phyloP scores from a whole-genome alignment of 37 sponge, comb jelly and placozoan genomes.

The Ephydatia muelleri region DNA sequence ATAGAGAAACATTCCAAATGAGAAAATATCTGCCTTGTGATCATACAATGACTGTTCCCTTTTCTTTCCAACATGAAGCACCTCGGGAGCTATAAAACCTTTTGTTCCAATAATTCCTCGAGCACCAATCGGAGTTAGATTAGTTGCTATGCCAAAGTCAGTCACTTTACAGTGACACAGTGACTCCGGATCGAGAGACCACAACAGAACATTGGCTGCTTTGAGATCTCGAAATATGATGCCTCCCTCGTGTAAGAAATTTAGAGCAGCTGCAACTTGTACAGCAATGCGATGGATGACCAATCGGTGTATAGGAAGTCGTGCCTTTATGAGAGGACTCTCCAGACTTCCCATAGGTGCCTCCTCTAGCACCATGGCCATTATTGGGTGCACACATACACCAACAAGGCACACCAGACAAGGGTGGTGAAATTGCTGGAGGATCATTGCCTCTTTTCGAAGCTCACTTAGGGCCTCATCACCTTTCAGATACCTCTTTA shows the following conservation, averaged over 20 bases:
- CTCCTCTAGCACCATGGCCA: constrained; percentile 85
- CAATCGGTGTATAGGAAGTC: constrained; percentile 59
- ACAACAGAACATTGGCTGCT: constrained; percentile 85
- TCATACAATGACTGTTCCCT: constrained; percentile 73
- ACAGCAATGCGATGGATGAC: constrained; percentile 72
- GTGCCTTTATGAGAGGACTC: constrained; percentile 56
- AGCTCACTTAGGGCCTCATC: constrained; percentile 74
- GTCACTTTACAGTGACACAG: constrained; percentile 83
- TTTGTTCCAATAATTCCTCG: constrained; percentile 76
- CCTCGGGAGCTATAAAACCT: constrained; percentile 93
- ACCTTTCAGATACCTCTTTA: constrained; percentile 60
- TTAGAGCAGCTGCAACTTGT: constrained; percentile 79
- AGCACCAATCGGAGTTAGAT: constrained; percentile 70
- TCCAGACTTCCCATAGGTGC: constrained; percentile 82
- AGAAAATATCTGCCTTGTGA: constrained; percentile 82
- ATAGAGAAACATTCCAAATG: constrained; percentile 88
- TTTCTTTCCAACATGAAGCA: constrained; percentile 65
- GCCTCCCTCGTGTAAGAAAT: constrained; percentile 68
- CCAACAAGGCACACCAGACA: constrained; percentile 84
- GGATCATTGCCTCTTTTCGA: constrained; percentile 69
- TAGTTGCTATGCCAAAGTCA: constrained; percentile 82
- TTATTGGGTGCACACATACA: constrained; percentile 67
- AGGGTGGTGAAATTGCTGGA: constrained; percentile 77
- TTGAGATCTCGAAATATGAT: constrained; percentile 90
- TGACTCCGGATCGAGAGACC: constrained; percentile 77